Base-by-base conservation (phyloP, 2,797 vertebrate species). In the Alectoris magna region DNA sequence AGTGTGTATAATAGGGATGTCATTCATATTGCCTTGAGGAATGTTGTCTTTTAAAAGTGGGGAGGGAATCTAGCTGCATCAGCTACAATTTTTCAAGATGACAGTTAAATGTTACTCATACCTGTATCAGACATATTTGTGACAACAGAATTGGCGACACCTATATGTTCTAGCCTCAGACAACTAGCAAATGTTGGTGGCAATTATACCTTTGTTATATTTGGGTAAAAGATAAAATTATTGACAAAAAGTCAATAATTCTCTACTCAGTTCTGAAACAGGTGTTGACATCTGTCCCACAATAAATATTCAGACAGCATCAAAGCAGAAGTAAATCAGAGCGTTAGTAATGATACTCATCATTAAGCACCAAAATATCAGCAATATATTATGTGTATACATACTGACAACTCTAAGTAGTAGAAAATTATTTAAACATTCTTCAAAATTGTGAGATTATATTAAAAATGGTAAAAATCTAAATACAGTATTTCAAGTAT, bases 101-200 rank as follows among this genome's bases (percentile, higher is more conserved):
- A 82, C 53, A 83, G 34, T 59, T 79, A 55, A 26, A 48, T 90
- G 77, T 87, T 91, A 88, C 39, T 84, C 67, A 60, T 56, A 92
- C 56, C 71, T 31, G 46, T 90, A 88, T 91, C 46, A 84, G 41
- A 82, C 49, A 93, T 26, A 41, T 88, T 92, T 95, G 72, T 91
- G 63, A 93, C 85, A 94, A 88, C 36, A 76, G 39, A 69, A 41
- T 14, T 84, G 59, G 41, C 76, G 24, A 29, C 15, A 60, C 29
- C 12, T 64, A n/a, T 44, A 24, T 55, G 19, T 14, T 31, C 9
- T 83, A 68, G 80, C 29, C 18, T 72, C 29, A 72, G 31, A 63
- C 7, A 56, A 59, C 11, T 55, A 82, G 7, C 11, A 77, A 72
- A 44, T 43, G 2, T 49, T 59, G 63, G 34, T 12, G 16, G 9